Base-by-base conservation (phyloP, 2,888 invertebrate genomes). In the Rhagophthalmus giganteus region DNA sequence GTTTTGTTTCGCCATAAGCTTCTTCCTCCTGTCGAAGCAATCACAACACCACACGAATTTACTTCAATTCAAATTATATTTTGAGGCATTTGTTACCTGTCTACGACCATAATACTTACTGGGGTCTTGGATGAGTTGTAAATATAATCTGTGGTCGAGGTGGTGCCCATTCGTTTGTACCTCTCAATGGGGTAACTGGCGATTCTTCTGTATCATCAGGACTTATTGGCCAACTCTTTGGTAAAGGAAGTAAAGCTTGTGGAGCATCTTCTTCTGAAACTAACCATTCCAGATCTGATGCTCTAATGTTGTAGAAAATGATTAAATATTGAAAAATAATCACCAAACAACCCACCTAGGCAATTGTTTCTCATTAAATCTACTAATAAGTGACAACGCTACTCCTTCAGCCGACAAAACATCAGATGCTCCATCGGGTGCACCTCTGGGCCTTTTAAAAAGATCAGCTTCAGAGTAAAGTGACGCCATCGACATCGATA, bases 61-160 rank as follows among this genome's bases (percentile, higher is more conserved):
- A 45, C 31, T 37, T 27, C 24, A 34, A 34, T 11, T 25, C n/a
- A n/a, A 40, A 9, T 2, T n/a, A n/a, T n/a, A n/a, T n/a, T n/a
- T n/a, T n/a, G n/a, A n/a, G n/a, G n/a, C n/a, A n/a, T n/a, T n/a
- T n/a, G n/a, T n/a, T n/a, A n/a, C n/a, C n/a, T n/a, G n/a, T n/a
- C n/a, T 8, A 32, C 24, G 9, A 2, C 16, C 16, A 28, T 5
- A 40, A n/a, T 53, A 73, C 80, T 77, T 78, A 89, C 88, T 81
- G 80, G 28, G 83, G 81, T 7, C 79, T 59, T 2, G 85, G 83
- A 75, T 90, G 89, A 46, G 86, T 77, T 1, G 87, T 89, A 64
- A 90, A 88, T 58, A 92, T 90, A 39, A 91, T 86, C 74, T 91
- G 91, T 20, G 87, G 82, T 47, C 91, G 76, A 0, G 90, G 90